phyloP scores from a whole-genome alignment of 2,888 invertebrate species.

The Athripsodes cinereus region DNA sequence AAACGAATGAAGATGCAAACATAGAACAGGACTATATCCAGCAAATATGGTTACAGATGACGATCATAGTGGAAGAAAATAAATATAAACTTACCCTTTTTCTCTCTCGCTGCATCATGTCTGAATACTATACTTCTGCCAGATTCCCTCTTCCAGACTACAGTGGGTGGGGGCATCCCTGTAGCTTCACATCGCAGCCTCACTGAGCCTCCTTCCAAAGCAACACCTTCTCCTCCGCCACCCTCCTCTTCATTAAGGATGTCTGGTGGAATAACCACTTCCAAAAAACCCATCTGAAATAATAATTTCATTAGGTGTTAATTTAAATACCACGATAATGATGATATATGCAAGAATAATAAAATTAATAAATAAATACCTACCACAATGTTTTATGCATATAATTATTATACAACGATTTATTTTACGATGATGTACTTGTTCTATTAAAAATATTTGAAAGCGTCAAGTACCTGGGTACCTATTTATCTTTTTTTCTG shows the following conservation, averaged over 20 bases:
- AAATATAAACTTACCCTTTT: conserved; percentile 52
- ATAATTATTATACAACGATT: too few species aligned
- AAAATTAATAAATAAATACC: too few species aligned
- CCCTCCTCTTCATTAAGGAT: conserved; percentile 69
- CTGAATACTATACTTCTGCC: conserved; percentile 70
- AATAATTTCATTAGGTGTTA: conserved; percentile 15
- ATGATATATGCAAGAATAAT: too few species aligned
- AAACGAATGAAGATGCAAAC: not conserved
- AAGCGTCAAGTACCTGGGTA: too few species aligned
- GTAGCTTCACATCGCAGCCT: conserved; percentile 72
- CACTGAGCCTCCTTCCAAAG: conserved; percentile 74
- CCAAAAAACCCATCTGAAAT: conserved; percentile 64
- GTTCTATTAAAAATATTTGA: too few species aligned
- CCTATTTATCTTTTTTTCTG: too few species aligned
- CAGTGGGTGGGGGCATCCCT: conserved; percentile 73
- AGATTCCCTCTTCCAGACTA: conserved; percentile 76
- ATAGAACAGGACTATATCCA: not conserved
- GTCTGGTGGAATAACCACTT: conserved; percentile 72
- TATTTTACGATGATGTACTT: too few species aligned
- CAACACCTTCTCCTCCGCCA: conserved; percentile 52
- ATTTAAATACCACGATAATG: too few species aligned
- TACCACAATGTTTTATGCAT: too few species aligned
- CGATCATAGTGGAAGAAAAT: not conserved
- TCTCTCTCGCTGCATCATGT: conserved; percentile 53
- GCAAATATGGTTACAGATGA: not conserved